Base-by-base conservation (phyloP, 2,888 invertebrate genomes). In the Galerucella nymphaeae region DNA sequence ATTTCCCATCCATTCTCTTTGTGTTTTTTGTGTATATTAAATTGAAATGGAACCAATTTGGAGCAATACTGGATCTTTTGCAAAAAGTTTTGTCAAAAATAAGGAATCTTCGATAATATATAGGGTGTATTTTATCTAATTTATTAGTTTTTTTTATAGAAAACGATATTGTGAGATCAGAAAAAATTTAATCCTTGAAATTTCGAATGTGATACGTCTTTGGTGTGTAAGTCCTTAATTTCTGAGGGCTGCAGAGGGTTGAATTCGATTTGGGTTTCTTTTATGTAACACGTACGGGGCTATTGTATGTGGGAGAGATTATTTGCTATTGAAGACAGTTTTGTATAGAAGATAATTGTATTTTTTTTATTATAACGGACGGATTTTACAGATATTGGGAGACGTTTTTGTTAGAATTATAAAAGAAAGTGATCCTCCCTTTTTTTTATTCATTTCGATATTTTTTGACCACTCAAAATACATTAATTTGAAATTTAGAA, bases 151-250 rank as follows among this genome's bases (percentile, higher is more conserved):
- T n/a, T n/a, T n/a, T n/a, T n/a, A n/a, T n/a, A 30, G 30, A 6
- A 30, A 30, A 30, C 30, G 30, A 6, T 30, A 30, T 30, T 30
- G 30, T 0, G 30, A 30, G 23, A 23, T 23, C 23, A 30, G 30
- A 30, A 6, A 38, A 38, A 9, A 38, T 38, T 38, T 10, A 2
- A 30, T 14, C 38, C 38, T 16, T 10, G 13, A 58, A 23, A 20
- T 58, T 23, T 11, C 2, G n/a, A 6, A 58, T 23, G 14, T 38
- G 1, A 66, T 58, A 70, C 76, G 75, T 76, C 75, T 79, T 79
- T 79, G 80, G 72, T 71, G 78, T 79, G 78, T 80, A 81, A 80
- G 81, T 81, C 80, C 81, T 80, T 62, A 79, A 77, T 81, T 81
- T 77, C 81, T 78, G 72, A 73, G 78, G 79, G 77, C 79, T 73